Percentiles rank a stretch among this genome's conserved stretches.
These are phyloP conservation scores for Amblyopsis rosae DNA, from an alignment of 2,113 vertebrate species.

Conservation along the genomic window DNA sequence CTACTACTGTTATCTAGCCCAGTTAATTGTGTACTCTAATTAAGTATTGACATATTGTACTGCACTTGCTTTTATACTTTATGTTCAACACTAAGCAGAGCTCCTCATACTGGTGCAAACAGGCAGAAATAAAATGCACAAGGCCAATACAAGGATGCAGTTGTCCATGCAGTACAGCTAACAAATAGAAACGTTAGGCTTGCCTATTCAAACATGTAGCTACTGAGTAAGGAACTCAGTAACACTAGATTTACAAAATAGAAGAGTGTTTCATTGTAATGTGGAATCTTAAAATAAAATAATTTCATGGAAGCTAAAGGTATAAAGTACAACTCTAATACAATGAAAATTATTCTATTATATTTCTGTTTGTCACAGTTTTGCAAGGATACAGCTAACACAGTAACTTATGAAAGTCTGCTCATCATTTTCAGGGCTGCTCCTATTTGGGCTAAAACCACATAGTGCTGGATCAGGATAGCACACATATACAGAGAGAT, in stretches of 20 bases:
- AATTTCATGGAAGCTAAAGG: not conserved
- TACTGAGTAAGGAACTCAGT: not conserved
- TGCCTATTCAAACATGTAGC: not conserved
- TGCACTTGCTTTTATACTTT: constrained; percentile 6
- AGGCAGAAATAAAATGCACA: constrained; percentile 28
- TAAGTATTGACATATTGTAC: not conserved
- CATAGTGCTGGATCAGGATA: not conserved
- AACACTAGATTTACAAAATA: not conserved
- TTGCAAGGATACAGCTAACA: too few species aligned
- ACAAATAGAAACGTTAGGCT: not conserved
- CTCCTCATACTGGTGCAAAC: constrained; percentile 14
- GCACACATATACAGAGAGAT: not conserved
- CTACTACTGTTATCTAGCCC: not conserved
- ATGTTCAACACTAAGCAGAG: constrained; percentile 2
- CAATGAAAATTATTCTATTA: not conserved
- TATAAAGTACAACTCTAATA: not conserved
- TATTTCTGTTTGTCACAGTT: not conserved
- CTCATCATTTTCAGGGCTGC: too few species aligned
- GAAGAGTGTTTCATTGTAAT: not conserved
- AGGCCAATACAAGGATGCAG: constrained; percentile 4
- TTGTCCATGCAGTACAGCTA: constrained; percentile 27
- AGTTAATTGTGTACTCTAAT: not conserved
- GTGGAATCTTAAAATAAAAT: not conserved
- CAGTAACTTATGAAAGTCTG: too few species aligned
- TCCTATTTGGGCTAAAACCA: not conserved